These are phyloP conservation scores for Orthosia gothica DNA, from an alignment of 2,888 invertebrate species.

Conservation along the genomic window DNA sequence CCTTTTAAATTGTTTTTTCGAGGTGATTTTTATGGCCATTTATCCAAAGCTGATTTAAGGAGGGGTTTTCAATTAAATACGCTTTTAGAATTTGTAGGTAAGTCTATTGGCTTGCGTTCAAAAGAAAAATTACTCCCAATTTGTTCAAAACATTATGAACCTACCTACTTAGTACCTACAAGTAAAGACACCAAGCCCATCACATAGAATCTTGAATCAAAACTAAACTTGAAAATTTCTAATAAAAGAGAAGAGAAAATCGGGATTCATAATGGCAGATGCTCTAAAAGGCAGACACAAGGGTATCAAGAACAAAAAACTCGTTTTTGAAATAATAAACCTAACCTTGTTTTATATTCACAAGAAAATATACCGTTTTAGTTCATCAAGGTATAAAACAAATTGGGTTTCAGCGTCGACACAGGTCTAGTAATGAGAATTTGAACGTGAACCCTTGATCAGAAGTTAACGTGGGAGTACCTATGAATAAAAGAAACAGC, in stretches of 20 bases:
- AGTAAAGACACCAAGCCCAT: background rate
- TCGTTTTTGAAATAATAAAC: constrained; percentile 13
- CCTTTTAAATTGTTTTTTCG: constrained; percentile 36
- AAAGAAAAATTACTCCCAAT: background rate
- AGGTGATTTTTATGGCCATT: constrained; percentile 19
- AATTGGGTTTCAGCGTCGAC: constrained; percentile 33
- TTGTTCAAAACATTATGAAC: background rate
- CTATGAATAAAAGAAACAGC: constrained; percentile 54
- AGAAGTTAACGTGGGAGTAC: constrained; percentile 31
- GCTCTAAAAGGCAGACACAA: background rate
- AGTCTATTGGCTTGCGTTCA: background rate
- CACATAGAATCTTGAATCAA: background rate
- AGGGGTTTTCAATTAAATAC: background rate
- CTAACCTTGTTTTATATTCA: background rate
- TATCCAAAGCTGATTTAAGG: constrained; percentile 22
- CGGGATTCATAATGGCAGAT: background rate
- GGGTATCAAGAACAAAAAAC: background rate
- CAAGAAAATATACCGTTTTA: constrained; percentile 19
- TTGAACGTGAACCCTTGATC: constrained; percentile 44
- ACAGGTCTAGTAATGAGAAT: constrained; percentile 35
- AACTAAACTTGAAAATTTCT: background rate
- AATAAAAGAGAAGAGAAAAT: background rate
- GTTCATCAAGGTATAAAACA: constrained; percentile 13
- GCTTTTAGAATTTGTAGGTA: background rate
- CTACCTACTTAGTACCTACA: background rate